Percentiles rank a stretch among this genome's conserved stretches.
Evolutionary conservation across 2,888 invertebrate species (phyloP).

Genomic region (Diplolepis rosae): DNA sequence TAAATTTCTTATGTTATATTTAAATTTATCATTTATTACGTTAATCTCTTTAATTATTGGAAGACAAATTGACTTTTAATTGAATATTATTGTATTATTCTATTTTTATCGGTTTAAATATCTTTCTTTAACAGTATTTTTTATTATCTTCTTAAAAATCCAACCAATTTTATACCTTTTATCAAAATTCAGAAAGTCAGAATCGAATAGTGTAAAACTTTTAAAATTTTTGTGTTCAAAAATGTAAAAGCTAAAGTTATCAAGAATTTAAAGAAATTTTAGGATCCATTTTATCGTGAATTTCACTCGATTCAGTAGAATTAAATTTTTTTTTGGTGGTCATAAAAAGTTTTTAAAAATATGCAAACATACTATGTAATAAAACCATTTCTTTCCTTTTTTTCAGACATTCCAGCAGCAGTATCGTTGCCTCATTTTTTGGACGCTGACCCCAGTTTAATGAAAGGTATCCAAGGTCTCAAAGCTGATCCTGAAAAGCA

Average conservation of each 20-base stretch:
- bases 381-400: too few species aligned
- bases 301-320: neutral
- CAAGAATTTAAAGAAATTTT: neutral
- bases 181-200: too few species aligned
- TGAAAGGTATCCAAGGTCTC: slow-evolving; percentile 68
- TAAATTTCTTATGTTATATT: neutral
- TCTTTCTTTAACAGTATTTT: too few species aligned
- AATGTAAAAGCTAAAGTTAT: neutral
- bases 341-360: neutral
- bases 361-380: neutral
- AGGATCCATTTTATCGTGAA: neutral
- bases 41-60: neutral
- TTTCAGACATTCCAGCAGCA: slow-evolving; percentile 71
- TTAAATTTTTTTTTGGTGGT: neutral
- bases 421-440: slow-evolving; percentile 73
- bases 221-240: neutral
- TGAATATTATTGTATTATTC: too few species aligned
- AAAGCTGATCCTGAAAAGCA: slow-evolving; percentile 68
- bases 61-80: neutral
- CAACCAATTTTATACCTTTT: neutral
- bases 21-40: neutral
- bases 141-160: too few species aligned
- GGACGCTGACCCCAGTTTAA: slow-evolving; percentile 68
- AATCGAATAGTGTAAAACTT: neutral
- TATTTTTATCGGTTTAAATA: too few species aligned